These are phyloP conservation scores for Sphaerodactylus townsendi DNA, from an alignment of 2,113 vertebrate genomes.

Conservation along the genomic window DNA sequence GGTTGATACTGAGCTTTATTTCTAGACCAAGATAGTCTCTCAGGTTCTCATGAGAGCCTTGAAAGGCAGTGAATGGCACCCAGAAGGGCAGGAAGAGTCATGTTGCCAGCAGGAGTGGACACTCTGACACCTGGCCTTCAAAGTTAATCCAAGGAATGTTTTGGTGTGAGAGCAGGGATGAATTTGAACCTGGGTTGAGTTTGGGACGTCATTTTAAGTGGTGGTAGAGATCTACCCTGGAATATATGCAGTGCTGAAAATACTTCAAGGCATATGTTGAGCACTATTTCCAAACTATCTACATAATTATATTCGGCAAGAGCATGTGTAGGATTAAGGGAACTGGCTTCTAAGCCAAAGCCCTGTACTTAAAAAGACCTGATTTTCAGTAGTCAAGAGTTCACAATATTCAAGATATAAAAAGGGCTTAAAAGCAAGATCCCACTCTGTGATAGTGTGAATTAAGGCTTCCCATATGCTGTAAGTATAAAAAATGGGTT, in stretches of 20 bases:
- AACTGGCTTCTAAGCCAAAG: not conserved
- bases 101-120: not conserved
- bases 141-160: not conserved
- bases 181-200: not conserved
- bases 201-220: not conserved
- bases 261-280: not conserved
- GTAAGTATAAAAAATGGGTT: not conserved
- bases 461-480: not conserved
- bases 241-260: not conserved
- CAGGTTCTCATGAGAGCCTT: constrained; percentile 1
- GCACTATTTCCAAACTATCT: not conserved
- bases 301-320: not conserved
- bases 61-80: not conserved
- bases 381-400: not conserved
- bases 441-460: not conserved
- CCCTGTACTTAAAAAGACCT: not conserved
- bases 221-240: not conserved
- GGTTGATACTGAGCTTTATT: constrained; percentile 28
- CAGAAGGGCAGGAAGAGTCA: not conserved
- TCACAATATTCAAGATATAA: not conserved
- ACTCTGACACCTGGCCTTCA: not conserved
- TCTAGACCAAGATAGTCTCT: constrained; percentile 28
- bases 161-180: not conserved
- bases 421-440: not conserved
- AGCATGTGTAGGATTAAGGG: not conserved